A percentile compares a stretch with the other conserved stretches of the same genome.
phyloP scores from a whole-genome alignment of 2,113 vertebrate species.

The Falco punctatus region DNA sequence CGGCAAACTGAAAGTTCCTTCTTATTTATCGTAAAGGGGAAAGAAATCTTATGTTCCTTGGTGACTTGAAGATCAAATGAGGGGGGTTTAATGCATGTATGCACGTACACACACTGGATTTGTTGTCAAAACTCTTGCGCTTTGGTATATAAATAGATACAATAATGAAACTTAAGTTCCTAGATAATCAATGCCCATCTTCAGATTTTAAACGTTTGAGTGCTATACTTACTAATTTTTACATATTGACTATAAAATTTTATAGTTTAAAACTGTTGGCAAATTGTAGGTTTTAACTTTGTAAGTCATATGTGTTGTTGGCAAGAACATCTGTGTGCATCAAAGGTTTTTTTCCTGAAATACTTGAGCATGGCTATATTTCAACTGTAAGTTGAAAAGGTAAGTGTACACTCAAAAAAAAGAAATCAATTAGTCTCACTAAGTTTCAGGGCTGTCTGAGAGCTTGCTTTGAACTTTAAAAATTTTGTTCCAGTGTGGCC shows the following conservation, averaged over 20 bases:
- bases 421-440: not conserved
- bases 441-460: not conserved
- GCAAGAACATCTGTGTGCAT: not conserved
- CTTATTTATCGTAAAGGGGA: not conserved
- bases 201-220: not conserved
- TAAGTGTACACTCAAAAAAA: not conserved
- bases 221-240: not conserved
- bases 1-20: not conserved
- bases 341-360: not conserved
- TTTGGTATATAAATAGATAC: not conserved
- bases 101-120: not conserved
- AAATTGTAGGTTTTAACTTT: not conserved
- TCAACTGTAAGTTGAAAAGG: not conserved
- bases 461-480: not conserved
- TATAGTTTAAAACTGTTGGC: not conserved
- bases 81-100: not conserved
- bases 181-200: not conserved
- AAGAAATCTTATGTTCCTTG: not conserved
- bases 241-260: not conserved
- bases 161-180: not conserved
- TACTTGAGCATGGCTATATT: not conserved
- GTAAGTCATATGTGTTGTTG: accelerated
- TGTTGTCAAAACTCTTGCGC: not conserved
- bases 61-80: not conserved
- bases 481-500: not conserved